Conservation (phyloP, 2,888 invertebrate species). For the Cephus runcator region DNA sequence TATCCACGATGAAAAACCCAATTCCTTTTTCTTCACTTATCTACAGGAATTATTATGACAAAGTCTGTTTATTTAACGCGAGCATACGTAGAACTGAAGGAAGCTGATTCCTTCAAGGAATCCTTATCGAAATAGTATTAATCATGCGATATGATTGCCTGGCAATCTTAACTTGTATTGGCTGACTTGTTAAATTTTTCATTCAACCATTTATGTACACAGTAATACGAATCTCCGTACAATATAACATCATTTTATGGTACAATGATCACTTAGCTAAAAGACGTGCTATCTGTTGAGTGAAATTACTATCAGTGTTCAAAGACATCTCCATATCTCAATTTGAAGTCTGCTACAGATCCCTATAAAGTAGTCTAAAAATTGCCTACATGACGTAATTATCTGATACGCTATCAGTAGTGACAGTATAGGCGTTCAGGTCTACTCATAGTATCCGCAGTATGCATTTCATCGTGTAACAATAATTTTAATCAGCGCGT, state of each 20-base stretch:
- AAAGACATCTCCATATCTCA: not conserved
- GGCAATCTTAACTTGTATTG: not conserved
- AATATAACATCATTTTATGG: not conserved
- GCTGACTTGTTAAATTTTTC: not conserved
- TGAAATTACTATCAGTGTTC: not conserved
- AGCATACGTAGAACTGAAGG: not conserved
- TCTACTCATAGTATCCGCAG: constrained; percentile 5
- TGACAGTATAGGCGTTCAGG: constrained; percentile 20
- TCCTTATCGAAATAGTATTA: not conserved
- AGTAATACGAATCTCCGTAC: not conserved
- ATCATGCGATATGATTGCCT: not conserved
- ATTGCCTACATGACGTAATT: constrained; percentile 35
- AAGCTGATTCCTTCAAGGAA: not conserved
- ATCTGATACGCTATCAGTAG: constrained; percentile 50
- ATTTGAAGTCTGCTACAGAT: not conserved
- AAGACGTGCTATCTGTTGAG: not conserved
- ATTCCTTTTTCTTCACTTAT: not conserved
- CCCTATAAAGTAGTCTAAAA: not conserved
- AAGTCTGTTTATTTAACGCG: not conserved
- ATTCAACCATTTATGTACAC: not conserved
- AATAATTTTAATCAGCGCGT: not conserved
- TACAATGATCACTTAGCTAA: not conserved
- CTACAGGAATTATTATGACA: not conserved
- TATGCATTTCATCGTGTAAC: constrained; percentile 10
- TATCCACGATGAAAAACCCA: not conserved